Base-by-base conservation (phyloP, 2,113 vertebrate genomes). In the Turnix velox region DNA sequence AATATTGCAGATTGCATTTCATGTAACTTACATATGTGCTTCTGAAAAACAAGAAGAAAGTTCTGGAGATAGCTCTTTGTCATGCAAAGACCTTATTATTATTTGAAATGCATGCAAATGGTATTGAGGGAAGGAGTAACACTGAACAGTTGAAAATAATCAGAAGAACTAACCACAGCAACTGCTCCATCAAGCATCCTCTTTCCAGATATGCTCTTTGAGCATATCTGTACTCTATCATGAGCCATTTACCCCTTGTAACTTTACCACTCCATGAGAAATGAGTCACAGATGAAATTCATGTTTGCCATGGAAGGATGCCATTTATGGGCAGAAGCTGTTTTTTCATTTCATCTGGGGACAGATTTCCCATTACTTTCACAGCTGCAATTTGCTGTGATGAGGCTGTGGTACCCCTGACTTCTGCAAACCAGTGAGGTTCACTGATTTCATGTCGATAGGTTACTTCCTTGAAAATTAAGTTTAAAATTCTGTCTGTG, bases 241-340 rank as follows among this genome's bases (percentile, higher is more conserved):
- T 0, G 1, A 93, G 62, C 22, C 57, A 48, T 94, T 81, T 95
- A 77, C n/a, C 62, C 33, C 61, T 81, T 78, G 31, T 61, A 94
- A 72, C n/a, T 62, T 86, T 69, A 69, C 39, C 10, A 55, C 65
- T 79, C 62, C 39, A n/a, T 68, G 69, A 76, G 87, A 92, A 93
- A 76, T 91, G 69, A 82, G 33, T 95, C 80, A 88, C 61, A 87
- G 80, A 95, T 62, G 61, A 93, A 94, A 84, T 84, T 84, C 31
- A 84, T 82, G 11, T 84, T 94, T 79, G 49, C 54, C 28, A 68
- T 82, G 46, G 84, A 92, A 91, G 25, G 74, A 67, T 84, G 62
- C 45, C 77, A 62, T 89, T 87, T 88, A 79, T 85, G 46, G 88
- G 39, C 66, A 93, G 87, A 87, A 88, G 46, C 19, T 17, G 4